These are phyloP conservation scores for Epizoanthus rinbou DNA, from an alignment of 92 coral and sea anemone species.

Conservation along the genomic window DNA sequence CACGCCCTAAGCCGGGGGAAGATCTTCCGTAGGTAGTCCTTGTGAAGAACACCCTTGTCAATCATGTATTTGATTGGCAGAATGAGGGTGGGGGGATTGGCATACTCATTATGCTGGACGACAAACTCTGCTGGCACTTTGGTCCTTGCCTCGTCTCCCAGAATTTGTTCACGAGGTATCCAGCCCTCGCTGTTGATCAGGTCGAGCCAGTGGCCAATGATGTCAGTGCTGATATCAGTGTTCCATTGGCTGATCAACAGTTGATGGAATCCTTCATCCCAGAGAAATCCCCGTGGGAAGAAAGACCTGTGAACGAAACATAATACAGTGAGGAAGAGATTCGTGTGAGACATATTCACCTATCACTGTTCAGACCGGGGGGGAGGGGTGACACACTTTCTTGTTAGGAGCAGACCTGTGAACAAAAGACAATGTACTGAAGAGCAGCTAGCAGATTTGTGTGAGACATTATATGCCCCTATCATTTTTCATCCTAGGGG, in stretches of 20 bases:
- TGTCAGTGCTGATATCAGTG: slow-evolving; percentile 84
- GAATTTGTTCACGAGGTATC: slow-evolving; percentile 98
- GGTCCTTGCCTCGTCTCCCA: slow-evolving; percentile 96
- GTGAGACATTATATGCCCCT: no score
- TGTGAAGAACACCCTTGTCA: slow-evolving; percentile 87
- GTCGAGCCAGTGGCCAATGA: slow-evolving; percentile 98
- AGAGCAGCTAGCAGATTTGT: no score
- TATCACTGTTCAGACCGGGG: no score
- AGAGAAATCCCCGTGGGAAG: slow-evolving; percentile 96
- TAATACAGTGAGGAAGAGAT: no score
- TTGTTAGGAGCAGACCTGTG: no score
- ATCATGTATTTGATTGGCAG: slow-evolving; percentile 94
- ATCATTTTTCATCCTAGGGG: no score
- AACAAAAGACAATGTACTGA: no score
- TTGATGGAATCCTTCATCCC: slow-evolving; percentile 99
- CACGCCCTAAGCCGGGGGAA: slow-evolving; percentile 94
- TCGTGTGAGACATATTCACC: no score
- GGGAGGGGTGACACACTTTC: no score
- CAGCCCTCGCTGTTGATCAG: slow-evolving; percentile 95
- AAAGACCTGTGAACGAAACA: slow-evolving; percentile 52
- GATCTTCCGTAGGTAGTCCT: slow-evolving; percentile 76
- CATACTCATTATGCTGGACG: slow-evolving; percentile 94
- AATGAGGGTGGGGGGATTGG: slow-evolving; percentile 96
- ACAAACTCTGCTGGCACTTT: slow-evolving; percentile 97
- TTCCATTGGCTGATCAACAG: slow-evolving; percentile 98